Evolutionary conservation across 2,797 vertebrate genomes (phyloP), one percentile per base, ranked within the genome.

Genomic region (Sebastes wilsoni): DNA sequence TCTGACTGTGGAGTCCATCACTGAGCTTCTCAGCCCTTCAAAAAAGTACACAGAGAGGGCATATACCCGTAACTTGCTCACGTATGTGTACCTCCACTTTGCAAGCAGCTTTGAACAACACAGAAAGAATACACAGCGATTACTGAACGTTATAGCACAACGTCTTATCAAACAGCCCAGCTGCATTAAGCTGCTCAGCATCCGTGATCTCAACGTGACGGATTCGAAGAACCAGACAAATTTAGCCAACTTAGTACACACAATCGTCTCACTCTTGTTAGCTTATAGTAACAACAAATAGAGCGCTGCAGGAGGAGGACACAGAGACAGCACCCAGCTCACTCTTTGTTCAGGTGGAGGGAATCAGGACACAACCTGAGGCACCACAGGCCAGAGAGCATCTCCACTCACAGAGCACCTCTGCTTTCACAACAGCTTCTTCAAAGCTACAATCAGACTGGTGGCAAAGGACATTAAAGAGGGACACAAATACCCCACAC

Each of bases 141-240:
- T 6, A 14, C 38, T 52, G 49, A 20, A 52, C 8, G 49, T 16
- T 8, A 28, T 8, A 64, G 10, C 23, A 46, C 18, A 49, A 67
- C 10, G 27, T 46, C 4, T 72, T 55, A 66, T 55, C 32, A 38
- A 79, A 69, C 64, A 52, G 30, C 20, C 14, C 59, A 66, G 60
- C 23, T 72, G 42, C 23, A 27, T 56, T 78, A 70, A 89, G 36
- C 79, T 67, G 66, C 59, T 77, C 78, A 67, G 66, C 30, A 69
- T 72, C 73, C 30, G 46, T 34, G 58, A 66, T 49, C 22, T 60
- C 82, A 80, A 66, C 60, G 72, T 82, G 74, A 84, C 38, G 10
- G 54, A 1, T 66, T 71, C 65, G 4, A 22, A 34, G 28, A 56
- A 56, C 10, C 20, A 30, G 36, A 28, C 25, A 20, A 2, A 54